phyloP scores from a whole-genome alignment of 2,888 invertebrate species.

The Agonopterix heracliana region DNA sequence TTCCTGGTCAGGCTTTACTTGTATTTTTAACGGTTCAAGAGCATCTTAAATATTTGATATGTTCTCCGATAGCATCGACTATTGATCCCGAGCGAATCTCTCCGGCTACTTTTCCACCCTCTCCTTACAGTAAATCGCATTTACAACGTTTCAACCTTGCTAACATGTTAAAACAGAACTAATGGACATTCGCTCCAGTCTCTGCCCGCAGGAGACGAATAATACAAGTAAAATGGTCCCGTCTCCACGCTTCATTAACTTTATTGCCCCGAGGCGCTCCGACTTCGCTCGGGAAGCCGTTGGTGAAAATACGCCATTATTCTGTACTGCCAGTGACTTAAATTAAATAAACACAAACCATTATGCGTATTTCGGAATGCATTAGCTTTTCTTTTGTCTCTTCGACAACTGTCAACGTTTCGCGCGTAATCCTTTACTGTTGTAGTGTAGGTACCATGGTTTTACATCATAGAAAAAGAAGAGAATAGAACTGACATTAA shows the following conservation, averaged over 20 bases:
- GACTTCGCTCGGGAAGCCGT: constrained; percentile 53
- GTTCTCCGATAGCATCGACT: constrained; percentile 49
- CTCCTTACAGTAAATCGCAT: constrained; percentile 73
- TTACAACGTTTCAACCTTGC: constrained; percentile 76
- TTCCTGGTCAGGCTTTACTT: no score
- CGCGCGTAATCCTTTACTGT: constrained; percentile 62
- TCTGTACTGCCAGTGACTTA: constrained; percentile 67
- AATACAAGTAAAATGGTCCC: constrained; percentile 77
- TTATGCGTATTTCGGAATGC: constrained; percentile 60
- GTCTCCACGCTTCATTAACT: constrained; percentile 76
- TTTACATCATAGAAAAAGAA: no score
- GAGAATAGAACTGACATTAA: no score
- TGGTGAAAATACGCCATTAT: constrained; percentile 70
- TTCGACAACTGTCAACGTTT: constrained; percentile 68
- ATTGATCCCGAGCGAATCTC: constrained; percentile 63
- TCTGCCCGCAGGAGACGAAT: constrained; percentile 74
- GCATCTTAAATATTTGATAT: constrained; percentile 33
- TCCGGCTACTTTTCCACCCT: constrained; percentile 69
- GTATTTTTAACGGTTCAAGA: no score
- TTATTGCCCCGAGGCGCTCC: constrained; percentile 74
- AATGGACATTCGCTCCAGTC: constrained; percentile 76
- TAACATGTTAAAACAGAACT: constrained; percentile 77
- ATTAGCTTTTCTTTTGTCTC: constrained; percentile 59
- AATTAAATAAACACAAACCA: constrained; percentile 72
- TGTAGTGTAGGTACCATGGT: constrained; percentile 3